phyloP scores from a whole-genome alignment of 2,888 invertebrate genomes.

The Caenorhabditis sp. region DNA sequence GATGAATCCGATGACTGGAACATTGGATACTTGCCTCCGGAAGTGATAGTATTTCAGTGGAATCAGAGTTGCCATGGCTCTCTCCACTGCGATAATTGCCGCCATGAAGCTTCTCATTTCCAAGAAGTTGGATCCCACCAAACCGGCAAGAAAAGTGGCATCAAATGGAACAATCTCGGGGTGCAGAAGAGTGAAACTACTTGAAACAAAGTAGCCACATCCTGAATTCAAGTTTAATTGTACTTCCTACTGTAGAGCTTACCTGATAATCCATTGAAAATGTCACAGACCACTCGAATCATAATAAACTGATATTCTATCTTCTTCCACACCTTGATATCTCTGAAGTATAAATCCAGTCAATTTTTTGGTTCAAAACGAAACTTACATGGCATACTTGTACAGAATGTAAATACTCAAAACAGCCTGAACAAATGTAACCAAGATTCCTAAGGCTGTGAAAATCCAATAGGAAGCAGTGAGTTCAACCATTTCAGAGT shows the following conservation, averaged over 20 bases:
- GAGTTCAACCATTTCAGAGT: conserved; percentile 10
- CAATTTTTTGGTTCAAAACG: neutral
- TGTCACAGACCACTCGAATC: conserved; percentile 20
- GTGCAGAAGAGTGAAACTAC: conserved; percentile 19
- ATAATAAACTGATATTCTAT: conserved; percentile 36
- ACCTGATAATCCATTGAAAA: conserved; percentile 23
- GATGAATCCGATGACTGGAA: conserved; percentile 33
- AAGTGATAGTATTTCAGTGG: conserved; percentile 36
- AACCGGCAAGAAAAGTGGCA: conserved; percentile 23
- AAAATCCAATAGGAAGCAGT: conserved; percentile 26
- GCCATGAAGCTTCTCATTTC: conserved; percentile 54
- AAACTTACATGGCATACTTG: conserved; percentile 11
- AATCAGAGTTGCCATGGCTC: conserved; percentile 20
- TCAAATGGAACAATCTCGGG: conserved; percentile 32
- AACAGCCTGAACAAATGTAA: neutral
- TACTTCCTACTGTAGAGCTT: neutral
- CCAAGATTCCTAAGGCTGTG: conserved; percentile 20
- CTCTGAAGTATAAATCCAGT: neutral
- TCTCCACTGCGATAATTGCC: conserved; percentile 39
- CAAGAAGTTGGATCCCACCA: conserved; percentile 17
- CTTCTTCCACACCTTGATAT: conserved; percentile 20
- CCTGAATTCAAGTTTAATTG: neutral
- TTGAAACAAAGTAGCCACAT: conserved; percentile 16
- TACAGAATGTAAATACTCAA: conserved; percentile 5
- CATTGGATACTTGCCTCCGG: conserved; percentile 26